Evolutionary conservation across 2,797 vertebrate species (phyloP).

Genomic region (Rallus crepitans): DNA sequence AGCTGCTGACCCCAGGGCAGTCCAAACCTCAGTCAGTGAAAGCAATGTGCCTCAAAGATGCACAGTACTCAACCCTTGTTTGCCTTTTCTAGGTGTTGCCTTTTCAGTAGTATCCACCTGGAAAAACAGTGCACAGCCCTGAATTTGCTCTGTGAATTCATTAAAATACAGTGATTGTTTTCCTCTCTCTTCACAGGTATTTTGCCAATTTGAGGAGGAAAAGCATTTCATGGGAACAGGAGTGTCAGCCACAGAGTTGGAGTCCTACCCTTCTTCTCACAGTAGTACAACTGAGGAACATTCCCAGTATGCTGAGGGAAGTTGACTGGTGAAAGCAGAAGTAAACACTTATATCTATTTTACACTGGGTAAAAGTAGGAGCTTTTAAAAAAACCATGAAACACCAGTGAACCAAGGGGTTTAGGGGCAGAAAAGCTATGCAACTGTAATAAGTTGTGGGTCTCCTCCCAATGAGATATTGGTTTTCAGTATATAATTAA

Average conservation of each 20-base stretch:
- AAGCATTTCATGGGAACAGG: not conserved
- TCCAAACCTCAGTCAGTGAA: not conserved
- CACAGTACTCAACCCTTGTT: not conserved
- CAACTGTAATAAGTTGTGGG: constrained; percentile 66
- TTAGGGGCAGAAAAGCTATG: constrained; percentile 26
- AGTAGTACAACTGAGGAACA: not conserved
- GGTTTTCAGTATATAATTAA: constrained; percentile 85
- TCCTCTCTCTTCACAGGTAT: not conserved
- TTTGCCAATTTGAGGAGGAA: not conserved
- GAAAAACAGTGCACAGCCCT: not conserved
- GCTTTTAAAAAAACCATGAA: constrained; percentile 24
- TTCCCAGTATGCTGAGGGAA: not conserved
- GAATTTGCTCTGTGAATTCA: not conserved
- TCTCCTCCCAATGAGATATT: constrained; percentile 77
- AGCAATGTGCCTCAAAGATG: not conserved
- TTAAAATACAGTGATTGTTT: not conserved
- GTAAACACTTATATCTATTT: not conserved
- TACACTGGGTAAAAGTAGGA: not conserved
- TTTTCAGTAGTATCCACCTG: not conserved
- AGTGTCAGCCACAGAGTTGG: not conserved
- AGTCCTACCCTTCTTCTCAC: not conserved
- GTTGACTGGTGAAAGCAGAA: not conserved
- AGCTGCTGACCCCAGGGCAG: not conserved
- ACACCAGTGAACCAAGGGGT: not conserved
- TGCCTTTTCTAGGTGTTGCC: not conserved